Evolutionary conservation across 2,888 invertebrate genomes (phyloP), one percentile per base, ranked within the genome.

Genomic region (Pandemis heparana): DNA sequence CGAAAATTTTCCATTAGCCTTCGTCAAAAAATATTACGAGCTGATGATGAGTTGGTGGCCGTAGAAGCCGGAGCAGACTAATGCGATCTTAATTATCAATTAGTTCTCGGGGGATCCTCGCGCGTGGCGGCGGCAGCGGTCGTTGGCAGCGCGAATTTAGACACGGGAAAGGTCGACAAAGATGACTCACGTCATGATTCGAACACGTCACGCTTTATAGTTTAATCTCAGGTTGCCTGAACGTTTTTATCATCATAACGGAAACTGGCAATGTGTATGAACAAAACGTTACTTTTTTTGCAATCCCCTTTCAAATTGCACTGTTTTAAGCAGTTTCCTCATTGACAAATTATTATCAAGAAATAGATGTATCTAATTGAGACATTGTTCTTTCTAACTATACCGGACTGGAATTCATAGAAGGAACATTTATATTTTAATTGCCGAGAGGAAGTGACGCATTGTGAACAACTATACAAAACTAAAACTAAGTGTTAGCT

Each of bases 91-190:
- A 87, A 87, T 85, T 82, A 83, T 83, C 84, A 88, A 88, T 88
- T 86, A 85, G 82, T 74, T 71, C 53, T 69, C 61, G 65, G 74
- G 75, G 59, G 78, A 60, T 60, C 70, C 66, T 59, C 32, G 48
- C 51, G 63, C 59, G 76, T 72, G 56, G 64, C 65, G 65, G 66
- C 70, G 68, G 69, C 69, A 70, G 77, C 83, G 90, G 88, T 89
- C 89, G 89, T 89, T 89, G 87, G 87, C 87, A 84, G 87, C 81
- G 90, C 90, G 83, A 92, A 93, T 90, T 92, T 92, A 92, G 91
- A 89, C 79, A 82, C 86, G 77, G 85, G 82, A 92, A 92, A 92
- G 91, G 89, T 91, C 90, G 87, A 70, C 77, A 64, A 66, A 70
- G 77, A 81, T 92, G 92, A 92, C 80, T 92, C 92, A 92, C 78